phyloP scores from a whole-genome alignment of 2,113 vertebrate genomes.

The Panthera tigris region DNA sequence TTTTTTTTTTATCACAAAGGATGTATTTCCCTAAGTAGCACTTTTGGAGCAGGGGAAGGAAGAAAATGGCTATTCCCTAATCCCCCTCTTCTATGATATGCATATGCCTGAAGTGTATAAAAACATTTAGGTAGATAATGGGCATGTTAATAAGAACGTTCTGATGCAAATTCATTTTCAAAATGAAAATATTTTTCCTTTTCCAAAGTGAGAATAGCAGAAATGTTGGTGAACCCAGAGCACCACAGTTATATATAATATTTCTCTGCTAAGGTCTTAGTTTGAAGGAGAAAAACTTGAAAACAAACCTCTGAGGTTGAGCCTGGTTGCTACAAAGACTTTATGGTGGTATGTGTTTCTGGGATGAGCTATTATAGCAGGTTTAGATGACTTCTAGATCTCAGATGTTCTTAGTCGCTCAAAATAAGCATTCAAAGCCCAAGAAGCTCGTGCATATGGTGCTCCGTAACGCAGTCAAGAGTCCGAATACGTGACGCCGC shows the following conservation, averaged over 20 bases:
- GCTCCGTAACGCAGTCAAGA: conserved; percentile 82
- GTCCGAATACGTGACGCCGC: conserved; percentile 79
- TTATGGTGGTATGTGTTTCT: conserved; percentile 75
- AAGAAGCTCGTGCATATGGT: conserved; percentile 75
- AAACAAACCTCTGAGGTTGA: conserved; percentile 78
- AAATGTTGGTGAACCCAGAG: conserved; percentile 77
- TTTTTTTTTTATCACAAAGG: conserved; percentile 69
- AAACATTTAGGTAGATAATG: conserved; percentile 80
- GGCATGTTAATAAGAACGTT: conserved; percentile 77
- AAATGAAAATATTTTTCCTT: conserved; percentile 79
- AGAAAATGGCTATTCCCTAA: conserved; percentile 74
- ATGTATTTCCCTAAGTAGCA: conserved; percentile 81
- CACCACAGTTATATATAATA: conserved; percentile 77
- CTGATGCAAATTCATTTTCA: conserved; percentile 80
- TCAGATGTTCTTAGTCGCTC: conserved; percentile 77
- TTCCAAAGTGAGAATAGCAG: conserved; percentile 74
- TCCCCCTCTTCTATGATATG: conserved; percentile 72
- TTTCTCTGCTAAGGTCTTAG: conserved; percentile 80
- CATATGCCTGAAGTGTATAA: conserved; percentile 81
- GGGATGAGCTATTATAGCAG: conserved; percentile 77
- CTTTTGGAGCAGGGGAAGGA: conserved; percentile 82
- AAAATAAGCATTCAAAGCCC: conserved; percentile 6
- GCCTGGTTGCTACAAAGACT: conserved; percentile 80
- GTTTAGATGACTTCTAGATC: conserved; percentile 79
- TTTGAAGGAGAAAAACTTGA: conserved; percentile 72